These are phyloP conservation scores for Erynnis tages DNA, from an alignment of 2,888 invertebrate species.

Conservation along the genomic window DNA sequence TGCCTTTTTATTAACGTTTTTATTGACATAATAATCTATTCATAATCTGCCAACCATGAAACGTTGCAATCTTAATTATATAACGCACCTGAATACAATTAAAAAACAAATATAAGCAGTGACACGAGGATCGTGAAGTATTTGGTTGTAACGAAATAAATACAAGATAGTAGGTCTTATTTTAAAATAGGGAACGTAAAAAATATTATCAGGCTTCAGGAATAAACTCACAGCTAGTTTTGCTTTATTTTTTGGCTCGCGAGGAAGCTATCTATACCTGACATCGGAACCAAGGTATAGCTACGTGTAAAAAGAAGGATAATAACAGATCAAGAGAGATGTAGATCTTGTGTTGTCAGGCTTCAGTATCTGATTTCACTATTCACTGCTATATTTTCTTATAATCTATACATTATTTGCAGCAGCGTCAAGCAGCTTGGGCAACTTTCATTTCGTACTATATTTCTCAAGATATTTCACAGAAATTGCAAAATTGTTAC, in stretches of 20 bases:
- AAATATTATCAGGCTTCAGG: conserved; percentile 19
- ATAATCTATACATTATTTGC: conserved; percentile 15
- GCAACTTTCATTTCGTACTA: no score
- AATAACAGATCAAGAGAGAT: conserved; percentile 23
- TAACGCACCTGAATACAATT: conserved; percentile 10
- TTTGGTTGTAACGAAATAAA: conserved; percentile 23
- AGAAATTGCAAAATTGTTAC: no score
- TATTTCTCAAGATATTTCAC: no score
- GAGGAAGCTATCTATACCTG: conserved; percentile 25
- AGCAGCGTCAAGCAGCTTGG: neutral
- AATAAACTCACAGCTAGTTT: conserved; percentile 14
- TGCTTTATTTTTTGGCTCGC: conserved; percentile 23
- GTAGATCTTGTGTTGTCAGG: conserved; percentile 20
- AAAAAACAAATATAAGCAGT: conserved; percentile 9
- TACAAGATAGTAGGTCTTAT: conserved; percentile 17
- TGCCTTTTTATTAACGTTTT: no score
- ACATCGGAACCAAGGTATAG: conserved; percentile 17
- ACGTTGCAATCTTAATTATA: conserved; percentile 15
- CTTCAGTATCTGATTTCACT: conserved; percentile 21
- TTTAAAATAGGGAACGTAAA: conserved; percentile 23
- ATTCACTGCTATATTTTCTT: conserved; percentile 8
- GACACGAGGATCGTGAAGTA: conserved; percentile 14
- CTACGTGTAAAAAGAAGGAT: conserved; percentile 16
- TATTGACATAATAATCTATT: no score
- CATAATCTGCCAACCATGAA: neutral